Evolutionary conservation across 2,888 invertebrate species (phyloP), one percentile per base, ranked within the genome.

Genomic region (Drosophila trichaetosa): DNA sequence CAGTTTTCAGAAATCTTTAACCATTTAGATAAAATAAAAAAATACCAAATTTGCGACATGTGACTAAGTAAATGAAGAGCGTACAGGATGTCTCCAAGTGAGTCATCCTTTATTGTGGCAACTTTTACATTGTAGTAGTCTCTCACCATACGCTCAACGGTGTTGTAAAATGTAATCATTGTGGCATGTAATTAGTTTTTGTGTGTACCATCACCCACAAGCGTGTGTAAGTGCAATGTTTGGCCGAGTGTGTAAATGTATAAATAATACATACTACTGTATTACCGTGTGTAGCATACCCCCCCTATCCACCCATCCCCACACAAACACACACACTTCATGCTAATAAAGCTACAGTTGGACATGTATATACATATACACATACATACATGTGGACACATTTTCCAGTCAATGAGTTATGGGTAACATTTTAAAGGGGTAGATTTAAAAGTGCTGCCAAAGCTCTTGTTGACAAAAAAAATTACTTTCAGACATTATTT

Each of bases 171-270:
- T 89, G 77, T 81, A 87, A 88, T 83, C 89, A 86, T 90, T 87
- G 87, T 86, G 90, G 88, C 90, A 80, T 90, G 81, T 90, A 87
- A 87, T 87, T 87, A 87, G 87, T 88, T 88, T 90, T 83, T 86
- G 76, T 83, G 71, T 79, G 72, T 49, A 42, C 60, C 69, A 64
- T 38, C 64, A 48, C 38, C 63, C 59, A 54, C 49, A 38, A 64
- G 69, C 49, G 57, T 64, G 58, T 59, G 64, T 48, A 33, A 71
- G 29, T 62, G 48, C 46, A 36, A 65, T 54, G 65, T 68, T 49
- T 65, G 49, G 42, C 40, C 31, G 34, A 21, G 33, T 74, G 56
- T 58, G 57, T 40, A 56, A 57, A 69, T 69, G 59, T 70, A 71
- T 74, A 83, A 87, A 87, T 72, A 73, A 70, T 80, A 70, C 83